These are phyloP conservation scores for Hoplodrina ambigua DNA, from an alignment of 2,888 invertebrate genomes.

Conservation along the genomic window DNA sequence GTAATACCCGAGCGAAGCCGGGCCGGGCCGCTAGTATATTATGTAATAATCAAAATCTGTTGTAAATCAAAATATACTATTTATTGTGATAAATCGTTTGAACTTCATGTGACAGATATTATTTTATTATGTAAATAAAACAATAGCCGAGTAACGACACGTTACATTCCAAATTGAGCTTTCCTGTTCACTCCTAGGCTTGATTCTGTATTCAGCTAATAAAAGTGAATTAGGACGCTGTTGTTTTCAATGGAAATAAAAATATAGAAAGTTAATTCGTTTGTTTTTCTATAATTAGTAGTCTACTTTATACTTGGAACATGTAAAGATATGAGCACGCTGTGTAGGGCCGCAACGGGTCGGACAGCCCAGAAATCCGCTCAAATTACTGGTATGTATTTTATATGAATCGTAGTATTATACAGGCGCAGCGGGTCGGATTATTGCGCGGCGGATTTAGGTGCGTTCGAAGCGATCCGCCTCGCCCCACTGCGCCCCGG, in stretches of 20 bases:
- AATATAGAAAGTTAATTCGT: slow-evolving; percentile 80
- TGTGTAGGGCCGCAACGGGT: too few relatives aligned
- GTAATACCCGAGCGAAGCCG: neutral
- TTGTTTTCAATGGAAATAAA: slow-evolving; percentile 88
- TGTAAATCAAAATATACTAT: slow-evolving; percentile 59
- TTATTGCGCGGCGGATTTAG: too few relatives aligned
- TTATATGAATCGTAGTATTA: too few relatives aligned
- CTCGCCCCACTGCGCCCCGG: too few relatives aligned
- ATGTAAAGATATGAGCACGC: too few relatives aligned
- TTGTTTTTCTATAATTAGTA: slow-evolving; percentile 68
- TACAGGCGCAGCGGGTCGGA: too few relatives aligned
- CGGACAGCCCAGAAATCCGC: too few relatives aligned
- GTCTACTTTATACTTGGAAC: too few relatives aligned
- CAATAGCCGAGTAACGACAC: slow-evolving; percentile 77
- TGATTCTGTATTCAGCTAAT: slow-evolving; percentile 72
- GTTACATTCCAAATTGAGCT: slow-evolving; percentile 86
- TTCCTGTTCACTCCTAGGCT: slow-evolving; percentile 74
- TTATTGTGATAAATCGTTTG: slow-evolving; percentile 67
- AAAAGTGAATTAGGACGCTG: slow-evolving; percentile 83
- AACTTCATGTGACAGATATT: slow-evolving; percentile 67
- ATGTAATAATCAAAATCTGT: slow-evolving; percentile 64
- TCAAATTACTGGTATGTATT: too few relatives aligned
- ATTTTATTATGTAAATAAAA: slow-evolving; percentile 73
- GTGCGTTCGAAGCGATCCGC: too few relatives aligned
- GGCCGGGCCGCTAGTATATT: neutral